These are phyloP conservation scores for Dendrocopos noguchii DNA, from an alignment of 2,113 vertebrate genomes.

Conservation along the genomic window DNA sequence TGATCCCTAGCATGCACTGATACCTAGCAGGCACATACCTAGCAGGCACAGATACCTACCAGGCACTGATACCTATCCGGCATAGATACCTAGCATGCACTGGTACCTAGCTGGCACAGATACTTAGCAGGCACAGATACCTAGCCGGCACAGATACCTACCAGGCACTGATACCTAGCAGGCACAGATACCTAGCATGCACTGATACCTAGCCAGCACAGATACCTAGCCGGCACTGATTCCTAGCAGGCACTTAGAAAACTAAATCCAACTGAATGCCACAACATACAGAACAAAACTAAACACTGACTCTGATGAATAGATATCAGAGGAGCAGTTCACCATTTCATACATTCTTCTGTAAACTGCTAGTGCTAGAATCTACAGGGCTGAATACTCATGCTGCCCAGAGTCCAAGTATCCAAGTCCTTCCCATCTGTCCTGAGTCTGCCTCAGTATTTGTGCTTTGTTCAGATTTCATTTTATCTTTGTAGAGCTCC, in stretches of 20 bases:
- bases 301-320: not conserved
- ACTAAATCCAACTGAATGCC: not conserved
- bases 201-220: too few relatives aligned
- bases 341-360: not conserved
- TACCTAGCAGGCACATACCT: too few relatives aligned
- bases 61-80: too few relatives aligned
- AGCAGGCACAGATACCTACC: too few relatives aligned
- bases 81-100: too few relatives aligned
- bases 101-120: too few relatives aligned
- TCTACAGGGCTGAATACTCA: not conserved
- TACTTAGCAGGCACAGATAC: too few relatives aligned
- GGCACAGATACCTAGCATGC: too few relatives aligned
- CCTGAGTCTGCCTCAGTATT: not conserved
- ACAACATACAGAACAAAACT: not conserved
- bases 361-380: not conserved
- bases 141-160: rapidly evolving
- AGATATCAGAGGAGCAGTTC: not conserved
- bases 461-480: not conserved
- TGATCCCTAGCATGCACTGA: too few relatives aligned
- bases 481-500: not conserved
- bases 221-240: too few relatives aligned
- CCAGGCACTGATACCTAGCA: rapidly evolving
- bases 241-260: not conserved
- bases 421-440: not conserved
- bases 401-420: rapidly evolving